Evolutionary conservation across 2,113 vertebrate species (phyloP), one percentile per base, ranked within the genome.

Genomic region (Chionodraco myersi): DNA sequence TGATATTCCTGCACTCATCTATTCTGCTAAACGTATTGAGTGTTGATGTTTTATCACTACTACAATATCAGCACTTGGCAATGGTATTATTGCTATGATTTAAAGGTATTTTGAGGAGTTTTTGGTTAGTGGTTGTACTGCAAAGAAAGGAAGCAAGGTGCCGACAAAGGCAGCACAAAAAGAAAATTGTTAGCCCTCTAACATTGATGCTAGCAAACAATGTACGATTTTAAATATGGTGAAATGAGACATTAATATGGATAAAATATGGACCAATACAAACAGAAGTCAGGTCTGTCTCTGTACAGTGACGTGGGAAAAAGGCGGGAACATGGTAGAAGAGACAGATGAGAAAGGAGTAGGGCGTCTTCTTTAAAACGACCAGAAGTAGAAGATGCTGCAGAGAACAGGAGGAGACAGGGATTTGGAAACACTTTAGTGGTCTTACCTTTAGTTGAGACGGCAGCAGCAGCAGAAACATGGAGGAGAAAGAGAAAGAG

Each of bases 361-460:
- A 30, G 30, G 3, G 3, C 30, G 30, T 4, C 30, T 30, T 30
- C 30, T 30, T 30, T 30, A 30, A 30, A 30, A 30, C 30, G 30
- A 30, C 30, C 30, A 30, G 30, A 30, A 30, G 30, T 30, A 30
- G 36, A 45, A 45, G 5, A 41, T 41, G 7, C 7, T 6, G 36
- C 6, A 41, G 36, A 54, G 49, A 36, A 49, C 60, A 66, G 16
- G 41, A 26, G 36, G 1, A 34, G 41, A 61, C 18, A 1, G n/a
- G 4, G 45, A 30, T 10, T 26, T 41, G 2, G 34, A 41, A 59
- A 70, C 7, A 45, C 5, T 51, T 57, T 10, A 79, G 54, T 71
- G 45, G 0, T 88, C 93, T 95, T 94, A 95, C 94, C 94, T 94
- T 63, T 83, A 78, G 85, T 82, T 53, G 82, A 73, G 70, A 78